phyloP scores from a whole-genome alignment of 2,888 invertebrate genomes.

The Epinotia bilunana region DNA sequence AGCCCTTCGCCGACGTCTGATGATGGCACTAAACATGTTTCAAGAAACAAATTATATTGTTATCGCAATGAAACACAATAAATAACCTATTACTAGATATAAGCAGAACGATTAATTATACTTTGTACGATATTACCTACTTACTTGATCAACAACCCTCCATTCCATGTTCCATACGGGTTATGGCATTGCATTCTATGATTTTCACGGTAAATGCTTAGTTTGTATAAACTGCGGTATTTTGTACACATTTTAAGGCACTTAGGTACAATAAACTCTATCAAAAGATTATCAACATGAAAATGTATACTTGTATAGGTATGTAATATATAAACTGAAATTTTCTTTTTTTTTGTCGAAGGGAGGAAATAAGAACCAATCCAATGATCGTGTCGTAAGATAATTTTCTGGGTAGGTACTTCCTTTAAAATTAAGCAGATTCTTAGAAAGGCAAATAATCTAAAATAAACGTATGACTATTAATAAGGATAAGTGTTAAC shows the following conservation, averaged over 20 bases:
- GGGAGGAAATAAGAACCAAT: neutral
- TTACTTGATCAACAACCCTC: constrained; percentile 60
- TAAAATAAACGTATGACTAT: constrained; percentile 35
- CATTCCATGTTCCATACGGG: constrained; percentile 48
- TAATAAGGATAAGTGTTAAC: constrained; percentile 46
- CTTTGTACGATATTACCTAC: constrained; percentile 77
- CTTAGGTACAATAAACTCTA: constrained; percentile 35
- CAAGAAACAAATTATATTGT: constrained; percentile 65
- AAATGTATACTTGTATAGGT: neutral
- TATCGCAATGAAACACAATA: constrained; percentile 71
- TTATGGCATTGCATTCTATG: constrained; percentile 60
- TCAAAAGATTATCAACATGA: constrained; percentile 12
- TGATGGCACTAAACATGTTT: constrained; percentile 81
- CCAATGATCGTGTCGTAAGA: neutral
- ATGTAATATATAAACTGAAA: constrained; percentile 2
- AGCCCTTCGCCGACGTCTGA: constrained; percentile 76
- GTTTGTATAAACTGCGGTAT: constrained; percentile 40
- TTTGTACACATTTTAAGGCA: constrained; percentile 43
- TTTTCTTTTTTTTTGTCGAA: neutral
- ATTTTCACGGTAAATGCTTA: constrained; percentile 61
- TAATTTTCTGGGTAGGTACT: neutral
- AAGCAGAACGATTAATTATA: constrained; percentile 70
- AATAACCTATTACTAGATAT: constrained; percentile 67
- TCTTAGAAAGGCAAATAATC: constrained; percentile 19
- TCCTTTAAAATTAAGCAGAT: constrained; percentile 7